Percentiles rank a stretch among this genome's conserved stretches.
Evolutionary conservation across 2,113 vertebrate species (phyloP).

Genomic region (Nettapus auritus): DNA sequence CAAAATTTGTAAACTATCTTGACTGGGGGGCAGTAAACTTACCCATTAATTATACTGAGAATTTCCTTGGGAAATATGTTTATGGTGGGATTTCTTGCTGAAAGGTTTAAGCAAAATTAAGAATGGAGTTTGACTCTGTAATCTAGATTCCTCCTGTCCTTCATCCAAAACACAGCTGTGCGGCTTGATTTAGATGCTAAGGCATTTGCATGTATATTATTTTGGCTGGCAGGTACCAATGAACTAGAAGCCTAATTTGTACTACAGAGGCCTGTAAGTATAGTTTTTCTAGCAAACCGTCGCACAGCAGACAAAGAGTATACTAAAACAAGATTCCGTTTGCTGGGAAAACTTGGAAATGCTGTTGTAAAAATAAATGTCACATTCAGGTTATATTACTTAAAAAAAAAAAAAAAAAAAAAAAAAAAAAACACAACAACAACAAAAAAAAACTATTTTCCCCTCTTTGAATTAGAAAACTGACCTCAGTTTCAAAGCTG

Average conservation of each 20-base stretch:
- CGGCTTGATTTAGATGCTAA: neutral
- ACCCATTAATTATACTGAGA: neutral
- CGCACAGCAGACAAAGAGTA: neutral
- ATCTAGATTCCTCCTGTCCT: neutral
- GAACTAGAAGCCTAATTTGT: neutral
- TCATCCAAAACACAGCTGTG: neutral
- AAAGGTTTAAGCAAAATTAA: neutral
- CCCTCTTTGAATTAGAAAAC: neutral
- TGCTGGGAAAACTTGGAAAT: neutral
- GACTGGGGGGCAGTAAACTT: neutral
- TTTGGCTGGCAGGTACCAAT: neutral
- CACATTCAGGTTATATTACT: fast-evolving
- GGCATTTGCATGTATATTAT: neutral
- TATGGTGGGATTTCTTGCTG: neutral
- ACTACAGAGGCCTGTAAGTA: neutral
- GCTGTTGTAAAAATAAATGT: neutral
- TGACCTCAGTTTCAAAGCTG: neutral
- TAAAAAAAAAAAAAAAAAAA: too few species aligned
- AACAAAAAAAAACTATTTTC: fast-evolving
- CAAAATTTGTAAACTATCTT: neutral
- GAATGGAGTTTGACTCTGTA: neutral
- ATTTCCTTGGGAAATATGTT: neutral
- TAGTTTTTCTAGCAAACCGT: neutral
- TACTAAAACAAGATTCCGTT: neutral
- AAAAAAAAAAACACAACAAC: too few species aligned